Percentiles rank a stretch among this genome's conserved stretches.
Evolutionary conservation across 1,140 invertebrate species (phyloP).

Genomic region (Thereuonema tuberculata): DNA sequence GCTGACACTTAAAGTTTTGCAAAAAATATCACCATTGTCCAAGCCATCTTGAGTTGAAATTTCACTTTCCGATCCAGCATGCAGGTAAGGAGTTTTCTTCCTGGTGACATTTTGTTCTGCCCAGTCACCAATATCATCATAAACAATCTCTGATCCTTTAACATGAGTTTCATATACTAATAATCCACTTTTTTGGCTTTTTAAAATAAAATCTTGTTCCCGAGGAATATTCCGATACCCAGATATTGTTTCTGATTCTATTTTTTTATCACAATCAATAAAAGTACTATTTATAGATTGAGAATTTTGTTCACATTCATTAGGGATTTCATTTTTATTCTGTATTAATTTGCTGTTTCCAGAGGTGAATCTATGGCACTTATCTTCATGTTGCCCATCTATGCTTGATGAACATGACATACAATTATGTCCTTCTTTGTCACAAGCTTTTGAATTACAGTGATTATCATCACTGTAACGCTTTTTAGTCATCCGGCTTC

Average conservation of each 20-base stretch:
- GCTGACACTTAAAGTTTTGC: background rate
- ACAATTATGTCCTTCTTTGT: too few relatives aligned
- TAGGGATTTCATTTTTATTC: too few relatives aligned
- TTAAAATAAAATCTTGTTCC: too few relatives aligned
- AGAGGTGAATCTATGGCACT: too few relatives aligned
- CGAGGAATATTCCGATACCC: too few relatives aligned
- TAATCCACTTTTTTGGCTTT: constrained; percentile 1
- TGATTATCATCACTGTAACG: constrained; percentile 43
- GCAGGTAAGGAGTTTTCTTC: background rate
- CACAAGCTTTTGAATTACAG: constrained; percentile 28
- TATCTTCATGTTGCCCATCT: too few relatives aligned
- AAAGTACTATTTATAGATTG: too few relatives aligned
- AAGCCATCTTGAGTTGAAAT: background rate
- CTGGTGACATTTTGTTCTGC: background rate
- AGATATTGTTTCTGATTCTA: too few relatives aligned
- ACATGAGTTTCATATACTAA: constrained; percentile 31
- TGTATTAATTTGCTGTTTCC: too few relatives aligned
- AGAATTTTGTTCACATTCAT: too few relatives aligned
- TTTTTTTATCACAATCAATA: too few relatives aligned
- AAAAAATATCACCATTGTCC: background rate
- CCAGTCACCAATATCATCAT: constrained; percentile 62
- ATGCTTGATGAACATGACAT: too few relatives aligned
- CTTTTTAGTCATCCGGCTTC: constrained; percentile 60
- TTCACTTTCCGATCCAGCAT: background rate
- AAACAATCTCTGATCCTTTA: constrained; percentile 54